Evolutionary conservation across 2,113 vertebrate species (phyloP).

Genomic region (Proterorhinus semilunaris): DNA sequence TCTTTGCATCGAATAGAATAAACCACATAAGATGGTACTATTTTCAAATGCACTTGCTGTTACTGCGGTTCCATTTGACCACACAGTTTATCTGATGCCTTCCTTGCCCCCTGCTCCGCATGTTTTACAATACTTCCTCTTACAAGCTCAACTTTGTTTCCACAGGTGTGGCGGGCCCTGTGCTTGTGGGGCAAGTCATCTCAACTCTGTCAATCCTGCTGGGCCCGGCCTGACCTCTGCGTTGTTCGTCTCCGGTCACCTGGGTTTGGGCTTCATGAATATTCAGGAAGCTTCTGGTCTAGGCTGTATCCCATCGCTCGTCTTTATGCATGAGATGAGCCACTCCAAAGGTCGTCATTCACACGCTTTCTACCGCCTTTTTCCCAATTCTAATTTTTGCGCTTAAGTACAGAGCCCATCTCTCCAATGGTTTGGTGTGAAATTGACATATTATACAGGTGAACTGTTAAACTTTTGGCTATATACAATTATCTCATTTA

Average conservation of each 20-base stretch:
- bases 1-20: no score
- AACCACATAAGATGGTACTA: background rate
- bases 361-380: conserved; percentile 24
- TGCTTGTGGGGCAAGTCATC: conserved; percentile 32
- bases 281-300: conserved; percentile 59
- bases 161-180: conserved; percentile 1
- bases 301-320: conserved; percentile 46
- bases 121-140: conserved; percentile 2
- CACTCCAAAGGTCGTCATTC: conserved; percentile 51
- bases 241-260: conserved; percentile 53
- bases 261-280: conserved; percentile 56
- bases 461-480: background rate
- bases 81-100: background rate
- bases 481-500: background rate
- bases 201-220: conserved; percentile 35
- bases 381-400: conserved; percentile 22
- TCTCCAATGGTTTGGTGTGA: background rate
- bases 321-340: conserved; percentile 73
- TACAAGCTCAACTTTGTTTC: conserved; percentile 13
- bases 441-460: conserved; percentile 2
- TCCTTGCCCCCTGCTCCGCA: background rate
- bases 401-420: conserved; percentile 5
- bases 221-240: conserved; percentile 42
- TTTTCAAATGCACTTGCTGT: background rate
- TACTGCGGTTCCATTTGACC: background rate